Evolutionary conservation across 30 jellyfish, hydroid and myxozoan genomes (phyloP).

Genomic region (Hydra vulgaris): DNA sequence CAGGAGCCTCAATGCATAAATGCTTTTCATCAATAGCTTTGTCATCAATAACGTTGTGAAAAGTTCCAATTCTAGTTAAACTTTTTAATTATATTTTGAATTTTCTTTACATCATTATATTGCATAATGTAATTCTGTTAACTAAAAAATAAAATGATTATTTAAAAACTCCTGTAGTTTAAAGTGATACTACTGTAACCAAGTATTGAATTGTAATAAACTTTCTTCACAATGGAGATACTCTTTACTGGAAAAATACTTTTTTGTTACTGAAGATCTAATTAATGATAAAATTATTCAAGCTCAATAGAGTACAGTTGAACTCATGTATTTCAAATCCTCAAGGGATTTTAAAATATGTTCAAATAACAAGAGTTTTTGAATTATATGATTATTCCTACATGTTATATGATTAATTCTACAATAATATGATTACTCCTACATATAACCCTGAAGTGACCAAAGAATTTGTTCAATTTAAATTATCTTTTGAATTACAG

Average conservation of each 20-base stretch:
- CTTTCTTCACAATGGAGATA: conserved; percentile 22
- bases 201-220: conserved; percentile 35
- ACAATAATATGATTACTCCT: no score
- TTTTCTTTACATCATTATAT: conserved; percentile 29
- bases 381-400: no score
- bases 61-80: conserved; percentile 39
- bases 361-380: no score
- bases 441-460: no score
- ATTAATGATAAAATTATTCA: conserved; percentile 16
- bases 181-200: conserved; percentile 42
- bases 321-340: no score
- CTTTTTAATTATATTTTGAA: conserved; percentile 30
- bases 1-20: conserved; percentile 43
- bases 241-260: conserved; percentile 9
- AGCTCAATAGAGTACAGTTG: no score
- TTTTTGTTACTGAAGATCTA: conserved; percentile 29
- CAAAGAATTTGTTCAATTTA: no score
- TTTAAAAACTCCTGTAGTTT: no score
- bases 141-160: conserved; percentile 27
- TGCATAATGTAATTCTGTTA: conserved; percentile 29
- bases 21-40: conserved; percentile 72
- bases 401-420: no score
- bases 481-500: no score
- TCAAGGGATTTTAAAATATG: conserved; percentile 31
- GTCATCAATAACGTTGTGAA: conserved; percentile 42